Base-by-base conservation (phyloP, 2,797 vertebrate genomes). In the Sebastes goodei region DNA sequence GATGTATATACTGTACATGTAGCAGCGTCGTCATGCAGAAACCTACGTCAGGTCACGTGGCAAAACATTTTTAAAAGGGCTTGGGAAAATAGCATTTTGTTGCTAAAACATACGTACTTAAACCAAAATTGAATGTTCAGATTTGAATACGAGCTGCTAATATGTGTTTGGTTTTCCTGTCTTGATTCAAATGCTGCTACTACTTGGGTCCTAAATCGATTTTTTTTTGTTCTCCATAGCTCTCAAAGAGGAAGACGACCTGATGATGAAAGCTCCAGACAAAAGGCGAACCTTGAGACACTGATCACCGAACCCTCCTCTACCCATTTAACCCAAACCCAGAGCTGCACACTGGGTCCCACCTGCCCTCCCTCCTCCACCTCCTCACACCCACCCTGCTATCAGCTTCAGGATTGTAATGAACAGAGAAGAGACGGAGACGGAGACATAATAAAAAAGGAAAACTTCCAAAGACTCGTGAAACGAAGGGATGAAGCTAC, bases 391-490 rank as follows among this genome's bases (percentile, higher is more conserved):
- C 89, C 92, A 85, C 91, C 90, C 76, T 67, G 64, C 60, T 64
- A 82, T 88, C 93, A 92, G 89, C 94, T 91, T 92, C 81, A 83
- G 84, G 91, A 94, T 87, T 92, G 89, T 90, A 92, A 82, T 15
- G 53, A 77, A 57, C 78, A 59, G 65, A 68, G 80, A 83, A 57
- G 71, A 78, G 67, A 35, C 67, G 76, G 64, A 86, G 64, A 70
- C 4, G 46, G 20, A 70, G 59, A 32, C 72, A 62, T 4, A 23
- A 75, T 23, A 38, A 12, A 67, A 60, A 29, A 3, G 46, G 72
- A 17, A 65, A 70, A 64, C 71, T 62, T 73, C 55, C 64, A 91
- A 70, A 80, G 81, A 90, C 86, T 90, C 55, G 10, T 53, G 38
- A 71, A 86, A 29, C 64, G 73, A 86, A 84, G 32, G 71, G 38